These are phyloP conservation scores for Amniataba percoides DNA, from an alignment of 2,797 vertebrate species.

Conservation along the genomic window DNA sequence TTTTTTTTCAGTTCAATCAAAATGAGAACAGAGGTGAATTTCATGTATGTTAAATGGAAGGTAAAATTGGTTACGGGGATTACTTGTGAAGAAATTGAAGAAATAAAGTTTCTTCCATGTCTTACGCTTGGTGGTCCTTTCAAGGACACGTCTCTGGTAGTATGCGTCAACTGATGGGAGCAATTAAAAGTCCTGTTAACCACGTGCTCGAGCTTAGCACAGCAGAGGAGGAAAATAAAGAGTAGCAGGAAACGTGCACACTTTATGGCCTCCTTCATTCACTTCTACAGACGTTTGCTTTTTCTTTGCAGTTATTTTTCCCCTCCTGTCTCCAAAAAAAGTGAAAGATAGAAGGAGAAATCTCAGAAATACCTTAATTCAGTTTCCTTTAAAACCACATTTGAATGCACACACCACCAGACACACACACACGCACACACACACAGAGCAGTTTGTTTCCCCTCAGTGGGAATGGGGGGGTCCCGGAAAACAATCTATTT, in stretches of 20 bases:
- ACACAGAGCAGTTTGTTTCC: conserved; percentile 41
- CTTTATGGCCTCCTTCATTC: conserved; percentile 40
- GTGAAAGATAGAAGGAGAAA: neutral
- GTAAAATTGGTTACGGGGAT: conserved; percentile 48
- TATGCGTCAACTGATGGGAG: conserved; percentile 85
- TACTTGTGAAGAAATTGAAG: conserved; percentile 43
- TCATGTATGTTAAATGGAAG: conserved; percentile 49
- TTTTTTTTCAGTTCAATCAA: conserved; percentile 67
- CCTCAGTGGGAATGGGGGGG: conserved; percentile 36
- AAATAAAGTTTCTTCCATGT: conserved; percentile 43
- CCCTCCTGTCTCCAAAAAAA: neutral
- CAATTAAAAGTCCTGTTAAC: conserved; percentile 81
- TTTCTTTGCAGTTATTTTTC: neutral
- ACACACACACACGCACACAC: conserved; percentile 50
- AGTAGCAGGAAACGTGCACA: conserved; percentile 51
- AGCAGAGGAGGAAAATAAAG: conserved; percentile 68
- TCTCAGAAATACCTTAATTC: conserved; percentile 8
- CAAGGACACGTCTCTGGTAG: conserved; percentile 75
- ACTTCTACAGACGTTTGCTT: conserved; percentile 11
- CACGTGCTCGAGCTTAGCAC: conserved; percentile 57
- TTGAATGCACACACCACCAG: conserved; percentile 18
- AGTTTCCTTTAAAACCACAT: conserved; percentile 6
- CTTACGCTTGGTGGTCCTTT: conserved; percentile 56
- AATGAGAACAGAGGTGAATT: conserved; percentile 49
- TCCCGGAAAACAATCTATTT: conserved; percentile 45